Evolutionary conservation across 2,888 invertebrate species (phyloP).

Genomic region (Muschampia plurimacula): DNA sequence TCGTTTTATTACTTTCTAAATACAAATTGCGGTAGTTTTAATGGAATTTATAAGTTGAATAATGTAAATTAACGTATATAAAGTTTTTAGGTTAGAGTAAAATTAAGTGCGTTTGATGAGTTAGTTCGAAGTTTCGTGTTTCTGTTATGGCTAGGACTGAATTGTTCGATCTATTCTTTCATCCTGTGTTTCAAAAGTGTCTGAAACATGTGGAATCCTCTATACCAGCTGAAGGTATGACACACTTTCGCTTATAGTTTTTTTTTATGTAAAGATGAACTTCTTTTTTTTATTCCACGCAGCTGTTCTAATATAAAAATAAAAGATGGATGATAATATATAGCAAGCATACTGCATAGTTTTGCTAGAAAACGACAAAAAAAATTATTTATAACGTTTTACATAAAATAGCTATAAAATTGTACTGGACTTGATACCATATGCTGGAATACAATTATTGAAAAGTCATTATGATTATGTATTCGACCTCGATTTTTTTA

Average conservation of each 20-base stretch:
- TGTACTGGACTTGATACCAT: neutral
- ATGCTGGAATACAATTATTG: neutral
- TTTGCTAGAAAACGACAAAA: neutral
- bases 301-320: neutral
- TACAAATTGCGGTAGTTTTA: conserved; percentile 35
- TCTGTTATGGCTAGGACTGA: conserved; percentile 80
- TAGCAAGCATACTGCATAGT: neutral
- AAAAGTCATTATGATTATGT: too few relatives aligned
- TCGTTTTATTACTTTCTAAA: conserved; percentile 50
- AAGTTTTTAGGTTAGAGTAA: conserved; percentile 74
- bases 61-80: conserved; percentile 61
- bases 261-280: neutral
- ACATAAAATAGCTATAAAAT: too few relatives aligned
- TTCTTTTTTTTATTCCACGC: neutral
- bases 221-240: conserved; percentile 71
- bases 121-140: conserved; percentile 57
- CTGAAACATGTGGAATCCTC: conserved; percentile 79
- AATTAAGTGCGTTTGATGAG: conserved; percentile 66
- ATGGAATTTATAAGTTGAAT: conserved; percentile 42
- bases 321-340: neutral
- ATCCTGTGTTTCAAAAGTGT: conserved; percentile 84
- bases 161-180: conserved; percentile 83
- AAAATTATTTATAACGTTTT: too few relatives aligned
- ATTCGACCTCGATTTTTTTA: too few relatives aligned
- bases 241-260: conserved; percentile 21